phyloP scores from a whole-genome alignment of 2,797 vertebrate species.

The Neoniphon sammara region DNA sequence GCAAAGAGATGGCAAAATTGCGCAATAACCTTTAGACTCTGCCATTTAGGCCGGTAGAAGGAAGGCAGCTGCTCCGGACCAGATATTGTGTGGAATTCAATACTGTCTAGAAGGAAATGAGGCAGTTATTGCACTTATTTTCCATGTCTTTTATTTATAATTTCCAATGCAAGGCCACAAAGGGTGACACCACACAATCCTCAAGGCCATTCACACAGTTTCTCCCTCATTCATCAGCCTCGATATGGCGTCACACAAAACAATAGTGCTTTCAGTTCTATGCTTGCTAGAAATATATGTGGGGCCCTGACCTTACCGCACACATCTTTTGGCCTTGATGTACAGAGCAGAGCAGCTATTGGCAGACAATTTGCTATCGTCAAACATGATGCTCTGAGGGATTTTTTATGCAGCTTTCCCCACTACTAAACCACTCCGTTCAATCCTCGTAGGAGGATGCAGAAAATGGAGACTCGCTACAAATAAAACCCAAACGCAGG shows the following conservation, averaged over 20 bases:
- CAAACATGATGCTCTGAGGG: slow-evolving; percentile 20
- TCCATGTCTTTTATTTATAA: neutral
- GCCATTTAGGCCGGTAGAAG: neutral
- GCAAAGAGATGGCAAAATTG: slow-evolving; percentile 9
- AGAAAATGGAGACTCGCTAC: slow-evolving; percentile 45
- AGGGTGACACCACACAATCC: neutral
- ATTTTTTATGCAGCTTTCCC: slow-evolving; percentile 40
- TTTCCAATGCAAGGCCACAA: slow-evolving; percentile 2
- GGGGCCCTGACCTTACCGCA: slow-evolving; percentile 43
- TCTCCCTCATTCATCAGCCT: slow-evolving; percentile 13
- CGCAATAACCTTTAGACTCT: neutral
- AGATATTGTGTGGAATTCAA: neutral
- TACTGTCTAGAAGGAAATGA: neutral
- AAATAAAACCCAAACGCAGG: slow-evolving; percentile 48
- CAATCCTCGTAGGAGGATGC: slow-evolving; percentile 43
- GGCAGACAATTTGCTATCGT: slow-evolving; percentile 46
- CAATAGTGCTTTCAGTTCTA: slow-evolving; percentile 18
- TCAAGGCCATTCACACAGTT: slow-evolving; percentile 16
- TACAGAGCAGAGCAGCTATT: slow-evolving; percentile 40
- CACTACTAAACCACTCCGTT: slow-evolving; percentile 46
- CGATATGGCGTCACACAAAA: slow-evolving; percentile 1
- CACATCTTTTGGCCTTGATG: slow-evolving; percentile 33
- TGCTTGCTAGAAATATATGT: slow-evolving; percentile 27
- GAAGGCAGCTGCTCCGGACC: neutral
- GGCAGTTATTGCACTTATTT: neutral